Base-by-base conservation (phyloP, 2,888 invertebrate genomes). In the Macrosoma leucophasiata region DNA sequence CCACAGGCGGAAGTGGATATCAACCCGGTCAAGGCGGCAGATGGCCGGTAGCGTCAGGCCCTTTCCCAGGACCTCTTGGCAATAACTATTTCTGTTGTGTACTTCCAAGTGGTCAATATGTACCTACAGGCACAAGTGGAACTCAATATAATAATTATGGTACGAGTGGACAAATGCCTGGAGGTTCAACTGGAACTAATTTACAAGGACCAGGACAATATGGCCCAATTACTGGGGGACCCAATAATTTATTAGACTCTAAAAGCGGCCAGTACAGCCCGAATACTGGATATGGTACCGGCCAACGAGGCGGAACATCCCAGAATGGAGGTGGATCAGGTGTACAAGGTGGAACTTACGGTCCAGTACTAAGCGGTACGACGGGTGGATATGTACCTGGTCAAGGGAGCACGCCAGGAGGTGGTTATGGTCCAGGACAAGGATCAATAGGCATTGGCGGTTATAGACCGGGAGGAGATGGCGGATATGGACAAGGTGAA, bases 1-100 rank as follows among this genome's bases (percentile, higher is more conserved):
- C 7, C 24, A 27, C 18, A 26, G 13, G n/a, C 29, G 23, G 3
- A 17, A 20, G 6, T 10, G n/a, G n/a, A 17, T 11, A 6, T 17
- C 3, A 28, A 9, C 28, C 30, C 7, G 33, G 33, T 21, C 18
- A 19, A 24, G 36, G 13, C n/a, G n/a, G n/a, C n/a, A n/a, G n/a
- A n/a, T n/a, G n/a, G n/a, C n/a, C n/a, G 15, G 2, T 40, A 10
- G 46, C 41, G 13, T 41, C 40, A 13, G 48, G 48, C 21, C 48
- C 47, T 5, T 50, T 38, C 13, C 32, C 29, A 9, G 48, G 43
- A 3, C 43, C 47, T 11, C 44, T 36, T 17, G 52, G 52, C 3
- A 46, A 25, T 15, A 46, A 28, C 26, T 39, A 47, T 19, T 46
- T 44, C 30, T 50, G 52, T 28, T 51, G 52, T 34, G 34, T 41